Evolutionary conservation across 2,113 vertebrate genomes (phyloP), one percentile per base, ranked within the genome.

Genomic region (Otocyon megalotis): DNA sequence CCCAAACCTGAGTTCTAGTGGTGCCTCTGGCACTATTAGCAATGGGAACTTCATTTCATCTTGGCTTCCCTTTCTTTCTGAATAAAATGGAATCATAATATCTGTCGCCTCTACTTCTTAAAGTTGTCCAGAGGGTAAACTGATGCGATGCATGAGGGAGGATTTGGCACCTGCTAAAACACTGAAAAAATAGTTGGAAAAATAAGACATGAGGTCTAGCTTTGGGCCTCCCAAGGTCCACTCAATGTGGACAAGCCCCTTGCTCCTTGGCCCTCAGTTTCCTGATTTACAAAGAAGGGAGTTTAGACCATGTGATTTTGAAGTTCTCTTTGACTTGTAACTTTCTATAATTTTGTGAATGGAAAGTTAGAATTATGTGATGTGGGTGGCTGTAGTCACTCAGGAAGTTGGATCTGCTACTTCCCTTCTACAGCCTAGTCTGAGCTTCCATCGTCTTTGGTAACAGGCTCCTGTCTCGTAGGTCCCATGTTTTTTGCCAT

Each of bases 321-420:
- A 74, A 50, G 30, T 53, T 63, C 50, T n/a, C 6, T 20, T 48
- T 26, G 4, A 37, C 35, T 74, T 80, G 8, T 76, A 67, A 93
- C 20, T 79, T 87, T 84, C 32, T 90, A 37, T 58, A 67, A 76
- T 69, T 95, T 50, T 90, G 5, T 67, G 14, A 90, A 17, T 28
- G 32, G 43, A 67, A 76, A 50, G 3, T 60, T 37, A 10, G 12
- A 88, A n/a, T 28, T 32, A 67, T 24, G 76, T 90, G 79, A 4
- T 54, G 32, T 69, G 28, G 28, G 16, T 6, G 28, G 56, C 30
- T 58, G 19, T 79, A 8, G 22, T 65, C 63, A 37, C 22, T 90
- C 37, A 65, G 48, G 16, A 60, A n/a, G 80, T 81, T 28, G 90
- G 56, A 65, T 11, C 8, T 54, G 28, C 15, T 56, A 43, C 17